Conservation (phyloP, 2,888 invertebrate species). For the Pandemis cinnamomeana region DNA sequence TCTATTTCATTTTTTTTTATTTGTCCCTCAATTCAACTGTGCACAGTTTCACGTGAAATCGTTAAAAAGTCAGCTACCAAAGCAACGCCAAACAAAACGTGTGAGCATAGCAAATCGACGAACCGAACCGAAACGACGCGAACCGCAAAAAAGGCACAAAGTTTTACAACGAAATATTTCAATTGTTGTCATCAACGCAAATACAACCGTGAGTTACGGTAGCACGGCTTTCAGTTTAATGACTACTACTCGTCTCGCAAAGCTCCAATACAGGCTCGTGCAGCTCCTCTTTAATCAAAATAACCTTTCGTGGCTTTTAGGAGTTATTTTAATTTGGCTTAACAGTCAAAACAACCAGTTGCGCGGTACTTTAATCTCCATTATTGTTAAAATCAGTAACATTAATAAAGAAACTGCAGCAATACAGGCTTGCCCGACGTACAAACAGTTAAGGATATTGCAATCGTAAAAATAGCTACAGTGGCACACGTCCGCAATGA, state of each 20-base stretch:
- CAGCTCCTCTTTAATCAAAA: not conserved
- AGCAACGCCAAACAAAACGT: slow-evolving; percentile 24
- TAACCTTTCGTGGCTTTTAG: slow-evolving; percentile 1
- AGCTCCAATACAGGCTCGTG: not conserved
- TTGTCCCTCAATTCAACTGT: slow-evolving; percentile 1
- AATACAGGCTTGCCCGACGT: slow-evolving; percentile 9
- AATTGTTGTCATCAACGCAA: slow-evolving; percentile 70
- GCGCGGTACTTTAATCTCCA: not conserved
- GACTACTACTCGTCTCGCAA: not conserved
- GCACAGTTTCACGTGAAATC: slow-evolving; percentile 19
- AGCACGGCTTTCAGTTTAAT: slow-evolving; percentile 57
- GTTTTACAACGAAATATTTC: slow-evolving; percentile 70
- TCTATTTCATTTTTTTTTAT: slow-evolving; percentile 1
- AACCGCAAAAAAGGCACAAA: slow-evolving; percentile 49
- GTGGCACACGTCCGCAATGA: slow-evolving; percentile 53
- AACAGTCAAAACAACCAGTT: not conserved
- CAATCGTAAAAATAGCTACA: slow-evolving; percentile 33
- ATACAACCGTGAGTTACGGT: slow-evolving; percentile 57
- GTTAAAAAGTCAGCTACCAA: slow-evolving; percentile 16
- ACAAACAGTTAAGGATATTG: slow-evolving; percentile 17
- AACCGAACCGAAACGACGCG: slow-evolving; percentile 44
- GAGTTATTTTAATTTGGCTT: not conserved
- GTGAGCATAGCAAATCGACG: slow-evolving; percentile 40
- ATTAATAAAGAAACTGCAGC: slow-evolving; percentile 19
- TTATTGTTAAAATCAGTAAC: not conserved